phyloP scores from a whole-genome alignment of 2,888 invertebrate species.

The Allygus modestus region DNA sequence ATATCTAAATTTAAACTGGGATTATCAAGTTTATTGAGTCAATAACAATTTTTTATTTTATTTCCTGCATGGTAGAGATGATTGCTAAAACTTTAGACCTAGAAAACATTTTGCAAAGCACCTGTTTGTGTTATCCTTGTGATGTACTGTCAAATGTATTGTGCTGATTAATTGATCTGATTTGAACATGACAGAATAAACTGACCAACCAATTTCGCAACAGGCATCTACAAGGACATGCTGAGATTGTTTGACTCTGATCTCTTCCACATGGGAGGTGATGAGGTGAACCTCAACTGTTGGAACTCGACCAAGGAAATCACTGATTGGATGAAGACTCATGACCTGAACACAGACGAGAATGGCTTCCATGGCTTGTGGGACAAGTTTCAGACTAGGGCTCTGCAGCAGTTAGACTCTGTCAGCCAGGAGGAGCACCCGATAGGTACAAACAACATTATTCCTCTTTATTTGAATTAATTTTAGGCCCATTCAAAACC shows the following conservation, averaged over 20 bases:
- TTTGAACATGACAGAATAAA: no score
- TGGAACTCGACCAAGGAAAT: constrained; percentile 87
- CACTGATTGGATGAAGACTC: constrained; percentile 80
- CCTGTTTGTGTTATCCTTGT: no score
- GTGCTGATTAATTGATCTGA: no score
- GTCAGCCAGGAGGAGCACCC: constrained; percentile 66
- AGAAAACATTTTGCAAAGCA: no score
- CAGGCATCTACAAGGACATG: constrained; percentile 77
- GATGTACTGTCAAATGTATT: no score
- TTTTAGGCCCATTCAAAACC: no score
- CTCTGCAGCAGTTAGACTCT: constrained; percentile 79
- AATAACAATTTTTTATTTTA: no score
- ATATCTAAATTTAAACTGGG: no score
- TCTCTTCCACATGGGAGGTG: constrained; percentile 89
- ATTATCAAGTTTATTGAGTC: no score
- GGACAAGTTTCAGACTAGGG: constrained; percentile 86
- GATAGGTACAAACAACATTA: background rate
- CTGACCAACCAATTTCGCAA: background rate
- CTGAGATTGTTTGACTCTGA: constrained; percentile 72
- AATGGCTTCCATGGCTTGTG: constrained; percentile 75
- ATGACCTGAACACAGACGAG: constrained; percentile 52
- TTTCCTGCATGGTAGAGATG: no score
- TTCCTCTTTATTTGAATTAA: no score
- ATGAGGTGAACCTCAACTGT: constrained; percentile 79
- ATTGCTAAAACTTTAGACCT: no score